Conservation (phyloP, 2,113 vertebrate genomes). For the Equus przewalskii region DNA sequence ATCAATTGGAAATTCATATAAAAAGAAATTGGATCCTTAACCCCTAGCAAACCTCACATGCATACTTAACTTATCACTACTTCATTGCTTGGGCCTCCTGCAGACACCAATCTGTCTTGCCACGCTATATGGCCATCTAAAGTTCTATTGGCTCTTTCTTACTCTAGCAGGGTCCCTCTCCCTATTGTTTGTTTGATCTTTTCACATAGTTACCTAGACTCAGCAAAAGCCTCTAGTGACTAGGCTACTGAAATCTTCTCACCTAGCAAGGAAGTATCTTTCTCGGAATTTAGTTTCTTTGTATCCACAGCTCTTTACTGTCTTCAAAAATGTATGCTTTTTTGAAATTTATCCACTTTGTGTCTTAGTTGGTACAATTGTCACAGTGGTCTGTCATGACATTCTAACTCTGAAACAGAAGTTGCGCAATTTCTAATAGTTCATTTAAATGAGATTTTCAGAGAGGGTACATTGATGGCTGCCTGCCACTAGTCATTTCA, state of each 20-base stretch:
- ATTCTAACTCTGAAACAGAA: background rate
- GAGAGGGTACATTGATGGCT: too few relatives aligned
- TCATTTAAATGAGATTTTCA: background rate
- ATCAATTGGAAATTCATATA: background rate
- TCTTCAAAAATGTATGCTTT: background rate
- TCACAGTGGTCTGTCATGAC: background rate
- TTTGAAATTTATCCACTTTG: background rate
- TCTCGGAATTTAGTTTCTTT: background rate
- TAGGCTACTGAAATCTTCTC: background rate
- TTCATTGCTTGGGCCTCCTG: background rate
- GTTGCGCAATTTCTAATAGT: background rate
- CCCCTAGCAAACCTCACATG: background rate
- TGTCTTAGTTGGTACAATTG: background rate
- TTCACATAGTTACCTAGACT: background rate
- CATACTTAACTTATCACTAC: background rate
- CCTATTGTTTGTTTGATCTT: background rate
- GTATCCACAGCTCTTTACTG: background rate
- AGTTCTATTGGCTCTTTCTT: background rate
- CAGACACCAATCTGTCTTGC: background rate
- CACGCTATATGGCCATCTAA: background rate
- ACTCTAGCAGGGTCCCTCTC: background rate
- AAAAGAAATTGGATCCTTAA: background rate
- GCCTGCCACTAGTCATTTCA: too few relatives aligned
- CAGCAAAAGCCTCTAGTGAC: background rate
- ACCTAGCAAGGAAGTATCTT: background rate